These are phyloP conservation scores for Pachycephus smyrnensis DNA, from an alignment of 2,888 invertebrate genomes.

Conservation along the genomic window DNA sequence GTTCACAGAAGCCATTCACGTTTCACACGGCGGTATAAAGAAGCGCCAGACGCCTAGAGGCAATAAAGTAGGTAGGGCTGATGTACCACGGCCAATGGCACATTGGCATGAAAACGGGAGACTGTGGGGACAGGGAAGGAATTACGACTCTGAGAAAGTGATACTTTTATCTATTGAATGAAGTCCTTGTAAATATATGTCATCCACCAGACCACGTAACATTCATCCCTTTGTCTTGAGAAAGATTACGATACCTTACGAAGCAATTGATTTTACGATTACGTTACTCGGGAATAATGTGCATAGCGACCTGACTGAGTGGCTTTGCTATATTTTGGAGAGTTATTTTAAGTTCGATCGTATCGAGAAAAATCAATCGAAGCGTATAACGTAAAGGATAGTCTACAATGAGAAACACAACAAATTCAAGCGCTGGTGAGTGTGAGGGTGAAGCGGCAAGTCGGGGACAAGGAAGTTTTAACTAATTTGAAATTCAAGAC, in stretches of 20 bases:
- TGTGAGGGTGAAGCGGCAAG: slow-evolving; percentile 18
- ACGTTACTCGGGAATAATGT: neutral
- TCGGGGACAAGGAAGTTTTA: slow-evolving; percentile 23
- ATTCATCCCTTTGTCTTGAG: neutral
- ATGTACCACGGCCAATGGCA: neutral
- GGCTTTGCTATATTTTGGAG: neutral
- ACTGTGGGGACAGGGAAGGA: neutral
- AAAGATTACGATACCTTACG: neutral
- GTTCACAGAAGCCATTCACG: slow-evolving; percentile 56
- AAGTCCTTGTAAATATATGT: neutral
- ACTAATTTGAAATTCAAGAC: slow-evolving; percentile 50
- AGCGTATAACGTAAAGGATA: neutral
- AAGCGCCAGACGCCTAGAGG: slow-evolving; percentile 45
- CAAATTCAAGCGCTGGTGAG: slow-evolving; percentile 4
- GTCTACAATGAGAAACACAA: neutral
- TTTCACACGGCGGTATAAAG: slow-evolving; percentile 45
- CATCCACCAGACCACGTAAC: neutral
- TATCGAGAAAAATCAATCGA: neutral
- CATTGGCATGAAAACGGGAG: slow-evolving; percentile 5
- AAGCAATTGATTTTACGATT: neutral
- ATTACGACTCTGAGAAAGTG: neutral
- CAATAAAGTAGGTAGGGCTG: slow-evolving; percentile 40
- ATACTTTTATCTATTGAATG: neutral
- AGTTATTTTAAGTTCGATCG: neutral
- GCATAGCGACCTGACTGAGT: neutral